Evolutionary conservation across 2,113 vertebrate species (phyloP).

Genomic region (Cheirogaleus medius): DNA sequence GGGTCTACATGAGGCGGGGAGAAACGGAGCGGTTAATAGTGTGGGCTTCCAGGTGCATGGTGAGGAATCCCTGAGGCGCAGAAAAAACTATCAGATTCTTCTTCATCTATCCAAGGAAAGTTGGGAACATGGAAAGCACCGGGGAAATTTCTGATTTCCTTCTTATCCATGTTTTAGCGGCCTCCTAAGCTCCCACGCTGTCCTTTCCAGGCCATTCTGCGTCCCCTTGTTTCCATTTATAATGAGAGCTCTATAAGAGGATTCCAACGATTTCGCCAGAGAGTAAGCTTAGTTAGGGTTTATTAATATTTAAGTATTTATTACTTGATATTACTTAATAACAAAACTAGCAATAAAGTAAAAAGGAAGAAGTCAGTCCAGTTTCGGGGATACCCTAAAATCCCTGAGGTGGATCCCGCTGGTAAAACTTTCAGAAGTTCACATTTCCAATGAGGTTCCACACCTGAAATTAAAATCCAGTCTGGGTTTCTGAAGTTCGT

Average conservation of each 20-base stretch:
- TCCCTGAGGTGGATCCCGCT: neutral
- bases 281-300: neutral
- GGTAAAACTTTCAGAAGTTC: constrained; percentile 48
- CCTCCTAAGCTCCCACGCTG: neutral
- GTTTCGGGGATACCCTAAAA: neutral
- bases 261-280: neutral
- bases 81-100: neutral
- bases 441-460: neutral
- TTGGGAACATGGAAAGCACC: neutral
- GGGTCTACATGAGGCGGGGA: neutral
- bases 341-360: neutral
- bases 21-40: constrained; percentile 59
- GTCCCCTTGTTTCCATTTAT: neutral
- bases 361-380: neutral
- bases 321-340: constrained; percentile 40
- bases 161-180: neutral
- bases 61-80: neutral
- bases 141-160: neutral
- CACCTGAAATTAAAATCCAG: constrained; percentile 51
- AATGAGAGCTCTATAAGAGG: neutral
- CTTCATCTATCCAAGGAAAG: neutral
- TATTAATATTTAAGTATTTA: neutral
- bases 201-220: neutral
- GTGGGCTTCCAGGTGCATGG: neutral
- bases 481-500: constrained; percentile 46